Conservation (phyloP, 1,140 invertebrate genomes). For the Eriocheir sinensis region DNA sequence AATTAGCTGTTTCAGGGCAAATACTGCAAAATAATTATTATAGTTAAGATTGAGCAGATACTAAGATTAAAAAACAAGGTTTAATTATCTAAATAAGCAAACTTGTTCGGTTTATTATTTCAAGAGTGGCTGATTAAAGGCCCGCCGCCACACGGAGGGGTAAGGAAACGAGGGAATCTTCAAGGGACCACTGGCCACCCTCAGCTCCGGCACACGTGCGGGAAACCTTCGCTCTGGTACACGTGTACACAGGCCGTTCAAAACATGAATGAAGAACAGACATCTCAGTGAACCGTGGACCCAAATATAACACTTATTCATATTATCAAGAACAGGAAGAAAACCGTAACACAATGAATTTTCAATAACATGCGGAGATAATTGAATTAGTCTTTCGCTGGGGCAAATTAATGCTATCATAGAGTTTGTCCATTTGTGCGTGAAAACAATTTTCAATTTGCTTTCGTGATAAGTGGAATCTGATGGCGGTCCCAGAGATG, state of each 20-base stretch:
- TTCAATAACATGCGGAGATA: conserved; percentile 15
- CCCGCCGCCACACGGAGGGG: too few relatives aligned
- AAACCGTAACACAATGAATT: conserved; percentile 8
- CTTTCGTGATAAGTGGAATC: conserved; percentile 54
- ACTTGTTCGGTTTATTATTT: too few relatives aligned
- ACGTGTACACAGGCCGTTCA: background rate
- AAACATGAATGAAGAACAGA: background rate
- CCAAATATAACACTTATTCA: background rate
- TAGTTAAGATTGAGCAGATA: too few relatives aligned
- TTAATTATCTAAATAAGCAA: too few relatives aligned
- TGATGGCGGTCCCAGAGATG: conserved; percentile 43
- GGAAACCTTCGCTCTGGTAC: background rate
- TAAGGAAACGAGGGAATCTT: too few relatives aligned
- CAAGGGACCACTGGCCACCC: background rate
- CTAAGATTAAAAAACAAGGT: too few relatives aligned
- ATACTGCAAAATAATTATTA: too few relatives aligned
- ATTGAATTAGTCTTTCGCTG: conserved; percentile 24
- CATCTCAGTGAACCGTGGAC: background rate
- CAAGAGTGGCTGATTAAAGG: too few relatives aligned
- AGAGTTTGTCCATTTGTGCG: conserved; percentile 44
- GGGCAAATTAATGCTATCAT: conserved; percentile 35
- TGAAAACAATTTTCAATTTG: conserved; percentile 60
- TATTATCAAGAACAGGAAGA: conserved; percentile 15
- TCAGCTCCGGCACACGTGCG: background rate
- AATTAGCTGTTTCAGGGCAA: too few relatives aligned